phyloP scores from a whole-genome alignment of 1,140 invertebrate species.

The Alviniconcha marisindica region DNA sequence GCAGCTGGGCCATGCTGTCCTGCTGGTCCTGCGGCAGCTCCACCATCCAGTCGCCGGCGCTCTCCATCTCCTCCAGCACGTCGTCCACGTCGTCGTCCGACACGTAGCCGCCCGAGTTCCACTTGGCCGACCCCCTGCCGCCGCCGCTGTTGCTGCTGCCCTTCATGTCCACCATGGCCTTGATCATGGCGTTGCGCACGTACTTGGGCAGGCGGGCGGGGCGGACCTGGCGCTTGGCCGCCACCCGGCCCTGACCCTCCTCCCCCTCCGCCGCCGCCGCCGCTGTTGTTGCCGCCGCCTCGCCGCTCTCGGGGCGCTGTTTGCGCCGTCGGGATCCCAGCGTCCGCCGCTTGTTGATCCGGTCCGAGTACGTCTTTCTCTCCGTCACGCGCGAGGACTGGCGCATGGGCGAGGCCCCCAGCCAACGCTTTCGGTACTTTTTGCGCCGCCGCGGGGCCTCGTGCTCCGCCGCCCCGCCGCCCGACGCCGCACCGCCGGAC shows the following conservation, averaged over 20 bases:
- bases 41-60: not conserved
- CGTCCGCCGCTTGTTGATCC: constrained; percentile 4
- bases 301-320: not conserved
- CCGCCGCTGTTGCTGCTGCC: not conserved
- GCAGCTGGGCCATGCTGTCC: not conserved
- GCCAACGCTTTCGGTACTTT: not conserved
- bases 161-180: constrained; percentile 14
- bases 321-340: not conserved
- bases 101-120: constrained; percentile 12
- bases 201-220: not conserved
- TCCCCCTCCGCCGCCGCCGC: not conserved
- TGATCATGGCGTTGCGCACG: not conserved
- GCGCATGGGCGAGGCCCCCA: not conserved
- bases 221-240: not conserved
- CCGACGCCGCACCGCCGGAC: no score
- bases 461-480: no score
- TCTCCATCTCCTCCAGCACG: constrained; percentile 5
- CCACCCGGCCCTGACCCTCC: no score
- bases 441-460: not conserved
- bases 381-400: not conserved
- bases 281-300: not conserved
- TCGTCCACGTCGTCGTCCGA: constrained; percentile 8
- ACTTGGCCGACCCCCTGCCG: not conserved
- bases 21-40: not conserved
- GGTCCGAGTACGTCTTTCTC: not conserved